Base-by-base conservation (phyloP, 2,113 vertebrate species). In the Tiliqua scincoides region DNA sequence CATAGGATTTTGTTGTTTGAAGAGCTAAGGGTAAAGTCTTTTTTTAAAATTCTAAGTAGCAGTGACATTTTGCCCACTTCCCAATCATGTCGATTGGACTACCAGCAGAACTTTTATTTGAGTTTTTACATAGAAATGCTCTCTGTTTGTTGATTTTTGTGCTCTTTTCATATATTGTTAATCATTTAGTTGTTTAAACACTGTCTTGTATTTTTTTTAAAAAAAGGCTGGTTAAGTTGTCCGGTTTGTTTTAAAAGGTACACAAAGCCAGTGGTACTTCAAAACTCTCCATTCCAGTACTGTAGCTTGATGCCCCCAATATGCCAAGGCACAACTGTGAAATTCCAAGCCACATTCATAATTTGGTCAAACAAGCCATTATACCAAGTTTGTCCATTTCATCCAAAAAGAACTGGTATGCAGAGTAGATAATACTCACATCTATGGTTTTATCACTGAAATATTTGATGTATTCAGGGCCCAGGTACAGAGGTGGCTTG, bases 391-490 rank as follows among this genome's bases (percentile, higher is more conserved):
- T 76, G 30, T 27, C 7, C 67, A 27, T 61, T 54, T 37, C 23
- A 27, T 21, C 32, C 59, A 63, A 17, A 57, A 17, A 21, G 23
- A 86, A 43, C n/a, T 72, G 8, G 17, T 27, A 15, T 61, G 30
- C 32, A 18, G 81, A 72, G 30, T 4, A 1, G 2, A 1, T 8
- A 59, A 62, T 43, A 97, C 98, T 98, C 93, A 99, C 99, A 3
- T 98, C 98, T 1, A 99, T 98, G 84, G 98, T 99, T 92, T 98
- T 98, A 93, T 99, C 98, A 6, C 87, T 99, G 95, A 99, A 99
- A 93, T 99, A 99, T 85, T 98, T 99, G 94, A 99, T 98, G 92
- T 98, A 98, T 84, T 99, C 99, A 0, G 98, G 98, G 83, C 99
- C 99, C 98, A 98, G 97, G 91, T 99, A 99, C 25, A 99, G 91